Percentiles rank a stretch among this genome's conserved stretches.
Evolutionary conservation across 2,797 vertebrate species (phyloP).

Genomic region (Phalloptychus januarius): DNA sequence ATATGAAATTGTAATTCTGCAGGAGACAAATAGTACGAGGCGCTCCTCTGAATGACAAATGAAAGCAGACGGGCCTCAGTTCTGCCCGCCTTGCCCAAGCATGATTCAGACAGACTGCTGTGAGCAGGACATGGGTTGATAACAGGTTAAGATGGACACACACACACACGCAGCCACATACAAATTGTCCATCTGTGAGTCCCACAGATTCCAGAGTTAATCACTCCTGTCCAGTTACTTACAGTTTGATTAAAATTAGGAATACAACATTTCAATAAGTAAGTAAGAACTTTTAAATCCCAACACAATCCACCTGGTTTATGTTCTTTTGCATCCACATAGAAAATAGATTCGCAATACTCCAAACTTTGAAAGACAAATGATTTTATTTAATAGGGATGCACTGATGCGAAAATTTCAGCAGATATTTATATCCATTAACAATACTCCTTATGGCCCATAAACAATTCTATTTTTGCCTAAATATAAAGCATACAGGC

Average conservation of each 20-base stretch:
- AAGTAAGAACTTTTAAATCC: neutral
- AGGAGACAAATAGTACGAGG: conserved; percentile 67
- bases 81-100: conserved; percentile 67
- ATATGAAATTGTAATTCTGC: conserved; percentile 76
- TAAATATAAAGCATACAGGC: neutral
- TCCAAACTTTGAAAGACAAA: neutral
- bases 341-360: neutral
- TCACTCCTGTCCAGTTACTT: conserved; percentile 9
- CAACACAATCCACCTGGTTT: neutral
- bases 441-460: no score
- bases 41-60: conserved; percentile 78
- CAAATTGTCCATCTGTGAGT: conserved; percentile 30
- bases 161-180: neutral
- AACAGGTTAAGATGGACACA: conserved; percentile 52
- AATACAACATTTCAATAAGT: no score
- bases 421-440: no score
- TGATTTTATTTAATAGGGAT: no score
- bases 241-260: neutral
- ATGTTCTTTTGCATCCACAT: neutral
- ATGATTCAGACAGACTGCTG: conserved; percentile 72
- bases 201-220: conserved; percentile 20
- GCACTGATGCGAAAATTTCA: no score
- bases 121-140: conserved; percentile 54
- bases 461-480: neutral
- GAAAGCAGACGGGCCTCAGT: conserved; percentile 75